Base-by-base conservation (phyloP, 2,113 vertebrate genomes). In the Prolemur simus region DNA sequence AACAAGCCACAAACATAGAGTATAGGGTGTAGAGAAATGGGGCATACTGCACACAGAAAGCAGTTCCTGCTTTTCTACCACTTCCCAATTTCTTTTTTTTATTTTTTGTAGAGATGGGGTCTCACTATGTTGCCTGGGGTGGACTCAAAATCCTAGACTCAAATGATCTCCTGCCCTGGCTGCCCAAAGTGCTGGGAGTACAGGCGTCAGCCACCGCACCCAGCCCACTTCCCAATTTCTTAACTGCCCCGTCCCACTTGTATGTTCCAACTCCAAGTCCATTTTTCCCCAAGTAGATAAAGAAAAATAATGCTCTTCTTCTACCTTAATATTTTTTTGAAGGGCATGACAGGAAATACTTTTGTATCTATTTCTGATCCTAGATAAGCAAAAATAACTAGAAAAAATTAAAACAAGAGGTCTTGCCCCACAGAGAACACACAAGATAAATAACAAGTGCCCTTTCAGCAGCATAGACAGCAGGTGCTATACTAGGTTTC, bases 331-430 rank as follows among this genome's bases (percentile, higher is more conserved):
- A 39, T 69, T 64, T 90, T 78, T 74, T 56, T 25, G n/a, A 58
- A 69, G 17, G 60, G 76, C 42, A 64, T 7, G 66, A 42, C 34
- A 83, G 25, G 47, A 68, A 80, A 74, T 42, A 86, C 10, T n/a
- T 80, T 32, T 27, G 15, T 71, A 87, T 18, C 34, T 39, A 76
- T 88, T 87, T 95, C 76, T 80, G 69, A 90, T 2, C 60, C 12
- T 21, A 73, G 18, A 73, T 54, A 87, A 54, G 15, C 68, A 92
- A 83, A 86, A 9, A 66, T 54, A 97, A 27, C 27, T 60, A 60
- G n/a, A 42, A 68, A 87, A 93, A 39, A 88, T 54, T 80, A 76
- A 82, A 91, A 87, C 29, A 94, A 63, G 74, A 87, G 32, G 69
- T 8, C 23, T 64, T 83, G n/a, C 8, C 15, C 15, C 49, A 34